A percentile compares a stretch with the other conserved stretches of the same genome.
phyloP scores from a whole-genome alignment of 2,888 invertebrate genomes.

The Lottia scabra region DNA sequence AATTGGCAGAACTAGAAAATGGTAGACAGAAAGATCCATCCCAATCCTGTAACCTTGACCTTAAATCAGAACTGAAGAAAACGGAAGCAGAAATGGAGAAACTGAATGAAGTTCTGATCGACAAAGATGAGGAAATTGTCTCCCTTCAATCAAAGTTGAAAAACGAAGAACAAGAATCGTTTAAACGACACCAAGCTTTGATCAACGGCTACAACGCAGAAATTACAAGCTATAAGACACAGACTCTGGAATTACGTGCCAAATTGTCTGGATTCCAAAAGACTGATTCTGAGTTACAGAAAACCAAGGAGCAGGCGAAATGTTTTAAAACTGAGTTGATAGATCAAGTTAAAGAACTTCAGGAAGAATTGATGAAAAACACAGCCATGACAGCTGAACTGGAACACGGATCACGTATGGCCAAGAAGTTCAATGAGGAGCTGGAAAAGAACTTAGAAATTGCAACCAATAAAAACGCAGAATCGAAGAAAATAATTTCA shows the following conservation, averaged over 20 bases:
- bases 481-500: slow-evolving; percentile 25
- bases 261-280: background rate
- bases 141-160: slow-evolving; percentile 38
- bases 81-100: slow-evolving; percentile 12
- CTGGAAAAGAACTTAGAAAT: slow-evolving; percentile 32
- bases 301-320: slow-evolving; percentile 21
- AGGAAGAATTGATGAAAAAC: slow-evolving; percentile 41
- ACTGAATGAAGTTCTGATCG: slow-evolving; percentile 28
- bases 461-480: slow-evolving; percentile 22
- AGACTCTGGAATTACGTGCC: slow-evolving; percentile 33
- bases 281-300: slow-evolving; percentile 17
- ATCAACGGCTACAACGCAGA: slow-evolving; percentile 61
- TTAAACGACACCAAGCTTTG: slow-evolving; percentile 51
- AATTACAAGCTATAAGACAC: slow-evolving; percentile 49
- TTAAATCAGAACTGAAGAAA: background rate
- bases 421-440: slow-evolving; percentile 35
- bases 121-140: slow-evolving; percentile 34
- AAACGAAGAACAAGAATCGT: slow-evolving; percentile 46
- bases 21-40: background rate
- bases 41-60: background rate
- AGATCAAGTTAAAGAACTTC: slow-evolving; percentile 38
- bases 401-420: slow-evolving; percentile 37
- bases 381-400: slow-evolving; percentile 36
- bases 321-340: slow-evolving; percentile 32
- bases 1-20: slow-evolving; percentile 8